Conservation (phyloP, 2,888 invertebrate genomes). For the Protodeltote pygarga region DNA sequence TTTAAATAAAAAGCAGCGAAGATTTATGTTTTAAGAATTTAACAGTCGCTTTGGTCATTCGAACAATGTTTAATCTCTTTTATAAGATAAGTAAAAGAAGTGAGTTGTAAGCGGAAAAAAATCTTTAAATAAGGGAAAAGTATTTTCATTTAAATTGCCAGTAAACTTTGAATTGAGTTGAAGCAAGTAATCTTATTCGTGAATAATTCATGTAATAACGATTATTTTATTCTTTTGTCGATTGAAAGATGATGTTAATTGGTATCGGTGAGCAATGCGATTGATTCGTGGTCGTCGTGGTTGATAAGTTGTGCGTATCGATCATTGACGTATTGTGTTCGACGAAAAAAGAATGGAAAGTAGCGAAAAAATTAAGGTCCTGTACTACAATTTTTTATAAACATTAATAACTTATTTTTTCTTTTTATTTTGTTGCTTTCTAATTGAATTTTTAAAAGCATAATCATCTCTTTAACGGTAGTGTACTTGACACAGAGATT, state of each 20-base stretch:
- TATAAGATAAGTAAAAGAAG: conserved; percentile 62
- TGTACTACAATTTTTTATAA: too few relatives aligned
- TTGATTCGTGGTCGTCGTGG: background rate
- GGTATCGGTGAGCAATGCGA: background rate
- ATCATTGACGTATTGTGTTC: too few relatives aligned
- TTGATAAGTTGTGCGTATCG: too few relatives aligned
- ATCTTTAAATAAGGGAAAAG: conserved; percentile 56
- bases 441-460: too few relatives aligned
- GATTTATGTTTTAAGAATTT: conserved; percentile 48
- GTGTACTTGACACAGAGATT: too few relatives aligned
- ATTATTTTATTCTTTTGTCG: conserved; percentile 52
- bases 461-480: too few relatives aligned
- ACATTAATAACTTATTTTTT: too few relatives aligned
- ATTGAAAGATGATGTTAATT: conserved; percentile 26
- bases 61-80: conserved; percentile 71
- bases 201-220: conserved; percentile 59
- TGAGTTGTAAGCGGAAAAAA: conserved; percentile 63
- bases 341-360: too few relatives aligned
- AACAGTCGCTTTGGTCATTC: conserved; percentile 52
- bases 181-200: conserved; percentile 68
- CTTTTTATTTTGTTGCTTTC: too few relatives aligned
- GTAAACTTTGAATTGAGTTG: conserved; percentile 71
- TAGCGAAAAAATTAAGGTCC: too few relatives aligned
- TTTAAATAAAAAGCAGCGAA: conserved; percentile 35
- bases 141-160: conserved; percentile 73